Conservation (phyloP, 2,797 vertebrate genomes). For the Synaphobranchus kaupii region DNA sequence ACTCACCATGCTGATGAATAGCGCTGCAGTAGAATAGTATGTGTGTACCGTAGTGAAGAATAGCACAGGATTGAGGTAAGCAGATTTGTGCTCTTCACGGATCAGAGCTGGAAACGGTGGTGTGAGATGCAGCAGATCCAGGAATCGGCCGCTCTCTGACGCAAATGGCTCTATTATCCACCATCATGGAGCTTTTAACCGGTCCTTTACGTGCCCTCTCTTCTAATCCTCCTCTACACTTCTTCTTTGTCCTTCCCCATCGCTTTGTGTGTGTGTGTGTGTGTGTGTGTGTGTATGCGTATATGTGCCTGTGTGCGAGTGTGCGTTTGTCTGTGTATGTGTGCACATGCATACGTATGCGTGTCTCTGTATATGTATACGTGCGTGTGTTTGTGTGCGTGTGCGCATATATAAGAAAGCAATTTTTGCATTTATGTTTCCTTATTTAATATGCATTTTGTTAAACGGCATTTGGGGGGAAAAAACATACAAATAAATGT, state of each 20-base stretch:
- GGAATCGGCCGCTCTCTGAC: background rate
- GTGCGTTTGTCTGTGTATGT: background rate
- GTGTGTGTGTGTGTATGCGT: too few relatives aligned
- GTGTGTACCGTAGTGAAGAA: background rate
- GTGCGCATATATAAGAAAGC: too few relatives aligned
- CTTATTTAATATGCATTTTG: too few relatives aligned
- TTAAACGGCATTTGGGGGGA: too few relatives aligned
- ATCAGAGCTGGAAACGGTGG: background rate
- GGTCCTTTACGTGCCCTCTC: background rate
- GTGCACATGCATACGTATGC: background rate
- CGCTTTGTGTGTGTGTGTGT: too few relatives aligned
- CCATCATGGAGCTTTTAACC: background rate
- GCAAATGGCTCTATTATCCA: background rate
- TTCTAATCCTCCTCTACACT: background rate
- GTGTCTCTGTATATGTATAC: too few relatives aligned
- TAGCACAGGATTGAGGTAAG: background rate
- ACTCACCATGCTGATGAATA: background rate
- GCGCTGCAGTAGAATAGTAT: background rate
- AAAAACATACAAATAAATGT: too few relatives aligned
- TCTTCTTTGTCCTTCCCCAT: background rate
- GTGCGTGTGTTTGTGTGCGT: too few relatives aligned
- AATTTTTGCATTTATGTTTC: too few relatives aligned
- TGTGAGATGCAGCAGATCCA: background rate
- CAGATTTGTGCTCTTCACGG: background rate
- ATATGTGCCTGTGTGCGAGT: too few relatives aligned